These are phyloP conservation scores for Anastrepha ludens DNA, from an alignment of 1,140 invertebrate genomes.

Conservation along the genomic window DNA sequence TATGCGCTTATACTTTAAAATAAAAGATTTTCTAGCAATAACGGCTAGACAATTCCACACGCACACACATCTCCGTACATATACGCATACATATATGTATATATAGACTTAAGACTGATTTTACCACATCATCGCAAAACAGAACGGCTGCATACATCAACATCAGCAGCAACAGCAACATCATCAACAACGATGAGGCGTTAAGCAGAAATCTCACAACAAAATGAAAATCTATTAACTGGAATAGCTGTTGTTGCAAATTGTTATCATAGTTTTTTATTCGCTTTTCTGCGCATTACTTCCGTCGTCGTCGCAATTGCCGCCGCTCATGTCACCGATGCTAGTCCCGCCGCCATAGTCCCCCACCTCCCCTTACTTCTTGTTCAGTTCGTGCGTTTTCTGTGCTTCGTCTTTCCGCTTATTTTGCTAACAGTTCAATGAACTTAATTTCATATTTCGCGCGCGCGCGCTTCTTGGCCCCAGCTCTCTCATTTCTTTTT, in stretches of 20 bases:
- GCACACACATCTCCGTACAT: neutral
- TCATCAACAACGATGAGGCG: neutral
- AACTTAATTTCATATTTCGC: conserved; percentile 49
- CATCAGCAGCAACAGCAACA: neutral
- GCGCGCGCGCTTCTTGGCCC: conserved; percentile 40
- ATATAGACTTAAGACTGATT: neutral
- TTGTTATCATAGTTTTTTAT: conserved; percentile 35
- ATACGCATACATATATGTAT: neutral
- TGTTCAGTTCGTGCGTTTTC: neutral
- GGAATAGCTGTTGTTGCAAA: conserved; percentile 8
- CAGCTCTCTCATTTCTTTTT: conserved; percentile 20
- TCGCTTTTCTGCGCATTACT: neutral
- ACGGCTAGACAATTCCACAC: neutral
- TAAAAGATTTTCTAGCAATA: neutral
- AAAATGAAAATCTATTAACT: conserved; percentile 36
- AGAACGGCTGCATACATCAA: neutral
- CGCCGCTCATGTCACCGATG: neutral
- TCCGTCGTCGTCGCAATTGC: neutral
- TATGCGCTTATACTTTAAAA: neutral
- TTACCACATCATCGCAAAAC: neutral
- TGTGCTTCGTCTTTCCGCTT: conserved; percentile 44
- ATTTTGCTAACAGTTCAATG: conserved; percentile 47
- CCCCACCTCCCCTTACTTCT: neutral
- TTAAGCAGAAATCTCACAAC: conserved; percentile 22
- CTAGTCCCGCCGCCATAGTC: neutral